A percentile compares a stretch with the other conserved stretches of the same genome.
Conservation (phyloP, 2,888 invertebrate species). For the Ryuthela nishihirai region DNA sequence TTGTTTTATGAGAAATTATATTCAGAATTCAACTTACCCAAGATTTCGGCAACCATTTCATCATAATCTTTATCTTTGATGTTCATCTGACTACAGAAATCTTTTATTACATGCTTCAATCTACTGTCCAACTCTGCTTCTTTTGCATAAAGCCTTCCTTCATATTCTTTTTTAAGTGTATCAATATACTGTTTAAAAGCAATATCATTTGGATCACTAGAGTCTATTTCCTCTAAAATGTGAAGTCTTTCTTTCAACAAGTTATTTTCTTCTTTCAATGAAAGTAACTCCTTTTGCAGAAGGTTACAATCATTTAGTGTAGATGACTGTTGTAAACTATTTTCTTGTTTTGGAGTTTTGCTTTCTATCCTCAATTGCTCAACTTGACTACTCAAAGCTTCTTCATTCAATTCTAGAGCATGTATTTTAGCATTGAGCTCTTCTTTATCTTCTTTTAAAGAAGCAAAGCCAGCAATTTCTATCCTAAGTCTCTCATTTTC, state of each 20-base stretch:
- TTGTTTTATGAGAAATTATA: too few relatives aligned
- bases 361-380: constrained; percentile 16
- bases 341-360: constrained; percentile 11
- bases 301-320: background rate
- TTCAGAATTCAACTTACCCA: constrained; percentile 24
- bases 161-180: constrained; percentile 12
- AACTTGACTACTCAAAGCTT: constrained; percentile 17
- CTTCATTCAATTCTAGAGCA: constrained; percentile 17
- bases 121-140: constrained; percentile 23
- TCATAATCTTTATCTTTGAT: constrained; percentile 30
- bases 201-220: constrained; percentile 7
- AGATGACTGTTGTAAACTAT: background rate
- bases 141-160: constrained; percentile 23
- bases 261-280: constrained; percentile 16
- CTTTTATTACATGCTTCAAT: constrained; percentile 19
- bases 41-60: constrained; percentile 27
- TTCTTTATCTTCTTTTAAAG: constrained; percentile 4
- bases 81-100: constrained; percentile 25
- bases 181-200: constrained; percentile 17
- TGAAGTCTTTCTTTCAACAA: constrained; percentile 7
- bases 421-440: constrained; percentile 9
- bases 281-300: constrained; percentile 6
- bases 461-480: constrained; percentile 4
- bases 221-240: constrained; percentile 8
- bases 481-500: constrained; percentile 9